Evolutionary conservation across 1,140 invertebrate genomes (phyloP), one percentile per base, ranked within the genome.

Genomic region (Ctenoplectra terminalis): DNA sequence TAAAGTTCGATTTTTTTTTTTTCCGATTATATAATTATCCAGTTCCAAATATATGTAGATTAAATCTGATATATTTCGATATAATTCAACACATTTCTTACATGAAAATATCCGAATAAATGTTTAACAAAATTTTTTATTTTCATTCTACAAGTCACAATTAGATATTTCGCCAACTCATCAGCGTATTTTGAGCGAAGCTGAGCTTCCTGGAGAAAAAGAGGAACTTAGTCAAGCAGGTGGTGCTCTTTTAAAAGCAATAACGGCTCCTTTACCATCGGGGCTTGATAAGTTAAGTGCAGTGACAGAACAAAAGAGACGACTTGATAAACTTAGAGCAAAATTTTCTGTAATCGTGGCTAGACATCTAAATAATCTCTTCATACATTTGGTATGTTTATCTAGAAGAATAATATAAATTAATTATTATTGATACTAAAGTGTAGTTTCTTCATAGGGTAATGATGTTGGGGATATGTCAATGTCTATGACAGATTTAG

Each of bases 341-440:
- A 97, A 96, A 92, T 98, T 99, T 92, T 97, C 97, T 15, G 95
- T 96, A 67, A 96, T 96, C 37, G 95, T 99, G 31, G 96, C 96
- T 52, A 95, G 98, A 52, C 97, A 99, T 93, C 94, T 99, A 23
- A 99, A 98, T 90, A 99, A 99, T 94, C 94, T 98, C 54, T 98
- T 99, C 83, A 98, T 99, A 91, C 97, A 99, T 94, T 95, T 98
- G 93, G 97, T 97, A 88, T 83, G 97, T 97, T n/a, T 66, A 75
- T 60, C 67, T 78, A 34, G 26, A 13, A 46, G 37, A 73, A 11
- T 26, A 48, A 60, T 29, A 52, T 17, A 58, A 20, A 69, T 73
- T 31, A 67, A 37, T 17, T 37, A 52, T 43, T 2, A 31, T 26
- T 2, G 9, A n/a, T 29, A 82, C 37, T 71, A 15, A 58, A 56